Evolutionary conservation across 2,888 invertebrate genomes (phyloP).

Genomic region (Argynnis bischoffii): DNA sequence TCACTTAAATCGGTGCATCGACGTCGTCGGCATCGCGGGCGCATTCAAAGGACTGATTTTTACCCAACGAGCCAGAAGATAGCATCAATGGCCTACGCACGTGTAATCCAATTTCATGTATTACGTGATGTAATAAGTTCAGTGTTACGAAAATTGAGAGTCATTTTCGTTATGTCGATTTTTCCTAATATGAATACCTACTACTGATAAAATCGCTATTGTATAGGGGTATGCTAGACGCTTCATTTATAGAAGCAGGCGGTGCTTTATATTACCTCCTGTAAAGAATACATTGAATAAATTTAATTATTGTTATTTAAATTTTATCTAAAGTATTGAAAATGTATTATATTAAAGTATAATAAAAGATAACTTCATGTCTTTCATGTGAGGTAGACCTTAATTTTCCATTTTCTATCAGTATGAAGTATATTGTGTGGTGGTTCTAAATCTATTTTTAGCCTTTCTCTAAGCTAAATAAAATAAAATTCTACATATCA

Average conservation of each 20-base stretch:
- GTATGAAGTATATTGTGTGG: too few species aligned
- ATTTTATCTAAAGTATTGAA: too few species aligned
- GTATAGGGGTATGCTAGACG: not conserved
- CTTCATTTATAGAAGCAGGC: not conserved
- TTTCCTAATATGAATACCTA: conserved; percentile 2
- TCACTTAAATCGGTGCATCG: conserved; percentile 65
- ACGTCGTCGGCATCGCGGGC: conserved; percentile 39
- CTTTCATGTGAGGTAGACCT: too few species aligned
- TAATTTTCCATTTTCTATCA: too few species aligned
- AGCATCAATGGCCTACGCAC: conserved; percentile 36
- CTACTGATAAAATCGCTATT: not conserved
- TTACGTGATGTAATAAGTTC: conserved; percentile 34
- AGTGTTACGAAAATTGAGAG: conserved; percentile 29
- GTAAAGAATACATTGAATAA: too few species aligned
- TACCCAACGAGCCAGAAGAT: conserved; percentile 50
- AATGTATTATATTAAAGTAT: too few species aligned
- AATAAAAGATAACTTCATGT: too few species aligned
- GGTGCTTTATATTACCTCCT: not conserved
- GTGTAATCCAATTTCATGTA: conserved; percentile 39
- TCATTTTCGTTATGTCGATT: conserved; percentile 23
- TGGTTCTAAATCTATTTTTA: too few species aligned
- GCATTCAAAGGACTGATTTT: conserved; percentile 45
- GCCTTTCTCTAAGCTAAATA: too few species aligned
- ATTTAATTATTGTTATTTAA: too few species aligned
- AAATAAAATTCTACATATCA: not conserved